These are phyloP conservation scores for Anguilla obscura DNA, from an alignment of 2,797 vertebrate species.

Conservation along the genomic window DNA sequence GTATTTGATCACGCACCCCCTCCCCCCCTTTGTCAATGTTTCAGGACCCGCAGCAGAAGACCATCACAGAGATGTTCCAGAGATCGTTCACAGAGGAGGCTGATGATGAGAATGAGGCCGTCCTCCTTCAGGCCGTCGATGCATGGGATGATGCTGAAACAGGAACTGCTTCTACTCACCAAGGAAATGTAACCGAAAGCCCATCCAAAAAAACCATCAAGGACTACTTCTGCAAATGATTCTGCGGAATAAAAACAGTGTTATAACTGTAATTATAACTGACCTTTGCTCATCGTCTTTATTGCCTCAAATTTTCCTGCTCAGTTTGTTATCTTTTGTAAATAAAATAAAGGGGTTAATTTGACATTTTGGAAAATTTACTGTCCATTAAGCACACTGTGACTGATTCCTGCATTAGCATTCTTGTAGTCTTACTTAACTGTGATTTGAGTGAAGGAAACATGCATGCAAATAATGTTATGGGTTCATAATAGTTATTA, in stretches of 20 bases:
- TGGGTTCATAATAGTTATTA: no score
- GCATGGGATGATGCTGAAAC: slow-evolving; percentile 70
- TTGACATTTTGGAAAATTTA: neutral
- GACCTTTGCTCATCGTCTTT: neutral
- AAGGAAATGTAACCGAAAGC: slow-evolving; percentile 49
- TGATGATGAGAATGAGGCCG: slow-evolving; percentile 71
- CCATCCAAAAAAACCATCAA: slow-evolving; percentile 68
- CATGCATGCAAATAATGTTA: no score
- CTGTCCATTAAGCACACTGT: neutral
- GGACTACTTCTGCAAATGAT: slow-evolving; percentile 66
- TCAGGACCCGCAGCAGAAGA: slow-evolving; percentile 82
- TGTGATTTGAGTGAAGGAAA: no score
- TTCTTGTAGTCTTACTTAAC: no score
- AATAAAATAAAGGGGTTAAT: slow-evolving; percentile 9
- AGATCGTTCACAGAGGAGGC: slow-evolving; percentile 77
- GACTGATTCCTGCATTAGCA: neutral
- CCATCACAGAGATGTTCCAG: slow-evolving; percentile 88
- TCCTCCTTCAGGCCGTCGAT: slow-evolving; percentile 74
- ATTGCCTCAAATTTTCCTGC: neutral
- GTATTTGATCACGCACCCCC: neutral
- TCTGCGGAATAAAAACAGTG: slow-evolving; percentile 16
- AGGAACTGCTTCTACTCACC: slow-evolving; percentile 44
- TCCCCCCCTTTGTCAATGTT: slow-evolving; percentile 29
- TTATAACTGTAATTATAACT: neutral
- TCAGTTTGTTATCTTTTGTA: neutral